Conservation (phyloP, 1,140 invertebrate species). For the Gonatopus flavifemur region DNA sequence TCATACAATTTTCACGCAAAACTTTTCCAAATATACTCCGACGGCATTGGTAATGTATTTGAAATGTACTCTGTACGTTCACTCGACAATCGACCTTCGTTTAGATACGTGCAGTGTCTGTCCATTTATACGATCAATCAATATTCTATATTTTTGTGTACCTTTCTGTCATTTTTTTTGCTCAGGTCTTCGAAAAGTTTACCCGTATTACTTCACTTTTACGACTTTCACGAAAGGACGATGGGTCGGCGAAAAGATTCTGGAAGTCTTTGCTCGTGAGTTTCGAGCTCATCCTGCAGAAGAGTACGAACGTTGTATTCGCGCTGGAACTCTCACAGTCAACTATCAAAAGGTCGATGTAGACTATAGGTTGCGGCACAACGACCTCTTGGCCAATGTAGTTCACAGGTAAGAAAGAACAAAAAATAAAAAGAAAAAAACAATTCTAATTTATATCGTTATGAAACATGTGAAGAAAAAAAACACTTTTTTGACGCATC, state of each 20-base stretch:
- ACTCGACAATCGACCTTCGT: too few relatives aligned
- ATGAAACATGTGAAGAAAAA: too few relatives aligned
- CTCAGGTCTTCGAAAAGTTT: conserved; percentile 93
- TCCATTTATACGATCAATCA: too few relatives aligned
- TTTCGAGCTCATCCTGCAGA: conserved; percentile 91
- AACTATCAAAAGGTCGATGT: conserved; percentile 92
- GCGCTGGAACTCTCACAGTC: conserved; percentile 87
- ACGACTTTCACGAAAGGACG: conserved; percentile 96
- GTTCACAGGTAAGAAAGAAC: conserved; percentile 79
- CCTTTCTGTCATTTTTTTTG: conserved; percentile 33
- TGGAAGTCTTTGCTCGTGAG: conserved; percentile 92
- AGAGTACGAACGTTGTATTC: conserved; percentile 88
- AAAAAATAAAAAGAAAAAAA: too few relatives aligned
- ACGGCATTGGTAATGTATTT: too few relatives aligned
- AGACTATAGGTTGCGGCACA: conserved; percentile 91
- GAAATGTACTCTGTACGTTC: too few relatives aligned
- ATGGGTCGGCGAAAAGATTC: conserved; percentile 93
- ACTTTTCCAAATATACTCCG: too few relatives aligned
- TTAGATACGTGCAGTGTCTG: too few relatives aligned
- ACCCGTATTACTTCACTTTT: conserved; percentile 98
- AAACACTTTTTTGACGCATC: too few relatives aligned
- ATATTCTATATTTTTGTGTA: too few relatives aligned
- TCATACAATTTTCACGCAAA: too few relatives aligned
- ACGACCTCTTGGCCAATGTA: conserved; percentile 91
- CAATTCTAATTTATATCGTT: too few relatives aligned